Conservation (phyloP, 1,140 invertebrate genomes). For the Aphidius ervi region DNA sequence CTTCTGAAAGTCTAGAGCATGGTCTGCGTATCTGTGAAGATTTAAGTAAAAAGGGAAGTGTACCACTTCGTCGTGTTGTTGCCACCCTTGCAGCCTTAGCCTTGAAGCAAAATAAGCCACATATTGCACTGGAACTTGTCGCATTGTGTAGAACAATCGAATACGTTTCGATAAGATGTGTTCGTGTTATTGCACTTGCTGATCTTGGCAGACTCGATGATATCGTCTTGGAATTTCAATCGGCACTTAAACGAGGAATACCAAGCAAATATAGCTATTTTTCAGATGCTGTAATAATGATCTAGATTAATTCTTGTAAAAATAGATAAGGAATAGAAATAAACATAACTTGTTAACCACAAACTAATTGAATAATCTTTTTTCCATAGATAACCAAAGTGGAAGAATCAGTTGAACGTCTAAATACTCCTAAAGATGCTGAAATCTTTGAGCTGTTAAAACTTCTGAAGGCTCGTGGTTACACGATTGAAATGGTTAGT, state of each 20-base stretch:
- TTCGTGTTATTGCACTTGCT: slow-evolving; percentile 62
- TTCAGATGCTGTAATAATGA: slow-evolving; percentile 46
- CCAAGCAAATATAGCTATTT: slow-evolving; percentile 54
- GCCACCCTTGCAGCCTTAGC: slow-evolving; percentile 63
- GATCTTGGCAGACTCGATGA: slow-evolving; percentile 63
- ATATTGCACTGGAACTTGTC: slow-evolving; percentile 66
- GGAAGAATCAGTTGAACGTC: slow-evolving; percentile 38
- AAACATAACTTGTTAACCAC: background rate
- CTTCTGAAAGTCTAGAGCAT: slow-evolving; percentile 64
- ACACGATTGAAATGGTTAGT: slow-evolving; percentile 2
- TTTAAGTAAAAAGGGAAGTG: slow-evolving; percentile 53
- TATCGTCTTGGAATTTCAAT: slow-evolving; percentile 58
- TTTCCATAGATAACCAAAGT: slow-evolving; percentile 48
- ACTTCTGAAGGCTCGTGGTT: slow-evolving; percentile 18
- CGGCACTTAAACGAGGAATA: slow-evolving; percentile 54
- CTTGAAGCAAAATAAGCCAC: slow-evolving; percentile 63
- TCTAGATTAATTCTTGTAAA: slow-evolving; percentile 9
- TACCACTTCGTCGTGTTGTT: slow-evolving; percentile 58
- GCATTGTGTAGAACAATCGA: slow-evolving; percentile 50
- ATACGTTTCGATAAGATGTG: slow-evolving; percentile 65
- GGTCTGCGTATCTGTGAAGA: slow-evolving; percentile 60
- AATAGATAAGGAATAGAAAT: background rate
- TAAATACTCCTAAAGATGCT: slow-evolving; percentile 37
- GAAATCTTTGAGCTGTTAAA: slow-evolving; percentile 51
- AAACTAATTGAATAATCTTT: slow-evolving; percentile 4